A percentile compares a stretch with the other conserved stretches of the same genome.
Evolutionary conservation across 64 coral and sea anemone species (phyloP).

Genomic region (Anthopleura sola): DNA sequence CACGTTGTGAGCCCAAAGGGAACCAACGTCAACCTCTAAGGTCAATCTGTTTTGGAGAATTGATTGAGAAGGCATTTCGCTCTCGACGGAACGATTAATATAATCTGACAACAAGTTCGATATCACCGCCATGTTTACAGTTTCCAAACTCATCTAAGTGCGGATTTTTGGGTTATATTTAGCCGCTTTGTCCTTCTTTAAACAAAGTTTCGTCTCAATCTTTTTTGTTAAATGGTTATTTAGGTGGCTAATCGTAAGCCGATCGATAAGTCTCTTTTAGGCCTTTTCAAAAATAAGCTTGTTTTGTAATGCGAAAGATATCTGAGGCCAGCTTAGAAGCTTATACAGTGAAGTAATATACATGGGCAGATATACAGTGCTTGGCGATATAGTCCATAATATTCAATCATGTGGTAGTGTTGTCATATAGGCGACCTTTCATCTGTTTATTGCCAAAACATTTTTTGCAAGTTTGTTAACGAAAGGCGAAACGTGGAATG

Average conservation of each 20-base stretch:
- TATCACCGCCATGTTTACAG: background rate
- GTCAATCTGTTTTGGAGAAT: background rate
- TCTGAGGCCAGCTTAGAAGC: background rate
- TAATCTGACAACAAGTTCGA: background rate
- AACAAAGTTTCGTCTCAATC: background rate
- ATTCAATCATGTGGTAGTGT: background rate
- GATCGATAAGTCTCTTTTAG: background rate
- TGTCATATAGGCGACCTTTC: background rate
- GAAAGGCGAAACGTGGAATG: constrained; percentile 1
- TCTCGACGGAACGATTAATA: background rate
- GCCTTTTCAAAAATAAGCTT: background rate
- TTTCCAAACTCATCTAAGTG: background rate
- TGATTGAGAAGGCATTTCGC: background rate
- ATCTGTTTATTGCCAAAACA: background rate
- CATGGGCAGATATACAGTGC: constrained; percentile 5
- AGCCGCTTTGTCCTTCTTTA: background rate
- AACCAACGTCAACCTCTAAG: background rate
- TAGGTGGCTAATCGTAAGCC: background rate
- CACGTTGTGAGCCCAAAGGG: background rate
- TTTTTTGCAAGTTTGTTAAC: constrained; percentile 6
- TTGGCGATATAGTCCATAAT: constrained; percentile 15
- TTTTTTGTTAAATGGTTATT: background rate
- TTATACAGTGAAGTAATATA: background rate
- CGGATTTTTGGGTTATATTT: background rate
- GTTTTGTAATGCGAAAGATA: background rate